Conservation (phyloP, 2,113 vertebrate genomes). For the Regulus satrapa region DNA sequence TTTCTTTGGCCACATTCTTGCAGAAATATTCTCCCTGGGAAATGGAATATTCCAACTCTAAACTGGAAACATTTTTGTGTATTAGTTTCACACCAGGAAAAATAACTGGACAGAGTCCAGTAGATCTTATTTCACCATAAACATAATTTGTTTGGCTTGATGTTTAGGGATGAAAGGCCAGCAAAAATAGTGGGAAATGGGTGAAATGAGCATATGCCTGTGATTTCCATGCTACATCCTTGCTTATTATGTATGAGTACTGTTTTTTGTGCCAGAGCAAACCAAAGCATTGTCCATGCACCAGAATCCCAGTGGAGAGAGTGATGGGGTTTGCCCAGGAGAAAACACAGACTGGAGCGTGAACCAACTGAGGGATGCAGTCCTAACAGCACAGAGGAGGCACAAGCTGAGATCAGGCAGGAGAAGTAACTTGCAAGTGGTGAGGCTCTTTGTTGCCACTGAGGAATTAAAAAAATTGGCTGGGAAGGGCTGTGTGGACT, state of each 20-base stretch:
- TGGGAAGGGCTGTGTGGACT: background rate
- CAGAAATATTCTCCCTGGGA: background rate
- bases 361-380: background rate
- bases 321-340: background rate
- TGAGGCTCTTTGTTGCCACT: background rate
- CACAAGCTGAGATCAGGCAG: background rate
- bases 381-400: background rate
- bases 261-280: background rate
- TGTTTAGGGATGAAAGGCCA: background rate
- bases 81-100: background rate
- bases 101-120: background rate
- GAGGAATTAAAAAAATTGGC: background rate
- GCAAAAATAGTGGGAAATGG: background rate
- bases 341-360: background rate
- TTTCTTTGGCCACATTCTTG: fast-evolving
- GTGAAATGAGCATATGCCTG: background rate
- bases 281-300: fast-evolving
- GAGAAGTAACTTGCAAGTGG: background rate
- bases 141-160: background rate
- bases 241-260: background rate
- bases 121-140: background rate
- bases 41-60: background rate
- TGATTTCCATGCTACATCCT: background rate
- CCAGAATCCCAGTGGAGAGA: background rate
- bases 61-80: background rate